Evolutionary conservation across 2,113 vertebrate species (phyloP).

Genomic region (Pterocles burchelli): DNA sequence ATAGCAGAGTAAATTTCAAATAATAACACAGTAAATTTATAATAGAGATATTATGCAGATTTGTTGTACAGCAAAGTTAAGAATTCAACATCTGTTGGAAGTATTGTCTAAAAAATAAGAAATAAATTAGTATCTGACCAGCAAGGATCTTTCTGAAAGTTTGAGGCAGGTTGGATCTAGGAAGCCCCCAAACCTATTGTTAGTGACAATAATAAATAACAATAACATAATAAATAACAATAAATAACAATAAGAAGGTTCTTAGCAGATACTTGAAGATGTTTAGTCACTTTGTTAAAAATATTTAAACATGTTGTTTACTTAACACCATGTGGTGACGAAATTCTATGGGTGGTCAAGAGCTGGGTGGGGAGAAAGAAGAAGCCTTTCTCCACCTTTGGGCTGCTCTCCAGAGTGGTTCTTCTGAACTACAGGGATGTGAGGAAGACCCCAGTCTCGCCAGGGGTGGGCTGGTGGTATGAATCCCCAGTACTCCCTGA

Average conservation of each 20-base stretch:
- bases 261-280: background rate
- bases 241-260: background rate
- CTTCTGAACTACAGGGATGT: background rate
- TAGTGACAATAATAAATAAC: background rate
- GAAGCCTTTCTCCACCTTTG: background rate
- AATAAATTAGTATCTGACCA: background rate
- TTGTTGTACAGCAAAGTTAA: background rate
- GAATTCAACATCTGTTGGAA: background rate
- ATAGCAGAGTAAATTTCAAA: too few relatives aligned
- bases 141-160: background rate
- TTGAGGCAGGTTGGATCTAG: background rate
- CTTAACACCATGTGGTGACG: background rate
- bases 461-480: background rate
- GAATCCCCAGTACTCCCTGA: background rate
- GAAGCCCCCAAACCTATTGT: background rate
- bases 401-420: background rate
- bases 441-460: background rate
- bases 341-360: background rate
- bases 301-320: background rate
- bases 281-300: background rate
- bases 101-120: background rate
- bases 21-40: too few relatives aligned
- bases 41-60: background rate
- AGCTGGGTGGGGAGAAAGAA: background rate
- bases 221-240: too few relatives aligned